These are phyloP conservation scores for Calephelis perditalis DNA, from an alignment of 2,888 invertebrate genomes.

Conservation along the genomic window DNA sequence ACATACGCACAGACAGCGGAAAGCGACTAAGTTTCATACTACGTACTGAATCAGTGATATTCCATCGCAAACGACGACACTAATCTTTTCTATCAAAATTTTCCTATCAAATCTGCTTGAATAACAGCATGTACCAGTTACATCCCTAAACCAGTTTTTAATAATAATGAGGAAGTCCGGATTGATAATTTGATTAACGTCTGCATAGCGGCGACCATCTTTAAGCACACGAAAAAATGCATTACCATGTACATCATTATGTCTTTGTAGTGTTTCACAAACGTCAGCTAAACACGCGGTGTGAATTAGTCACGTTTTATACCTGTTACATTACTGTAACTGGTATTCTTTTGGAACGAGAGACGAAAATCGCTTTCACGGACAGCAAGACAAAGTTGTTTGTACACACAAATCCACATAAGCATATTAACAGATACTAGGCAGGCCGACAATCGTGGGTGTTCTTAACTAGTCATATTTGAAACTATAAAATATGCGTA, in stretches of 20 bases:
- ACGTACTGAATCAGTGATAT: too few species aligned
- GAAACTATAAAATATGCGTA: slow-evolving; percentile 29
- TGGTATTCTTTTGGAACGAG: slow-evolving; percentile 42
- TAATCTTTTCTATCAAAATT: too few species aligned
- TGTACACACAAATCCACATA: slow-evolving; percentile 61
- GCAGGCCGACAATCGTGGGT: slow-evolving; percentile 65
- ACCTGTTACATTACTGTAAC: slow-evolving; percentile 33
- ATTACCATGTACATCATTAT: slow-evolving; percentile 69
- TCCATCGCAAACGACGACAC: too few species aligned
- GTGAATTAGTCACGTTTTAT: slow-evolving; percentile 63
- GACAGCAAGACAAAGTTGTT: slow-evolving; percentile 43
- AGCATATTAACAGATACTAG: slow-evolving; percentile 67
- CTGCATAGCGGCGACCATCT: slow-evolving; percentile 51
- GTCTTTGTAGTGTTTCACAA: slow-evolving; percentile 69
- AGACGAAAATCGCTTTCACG: slow-evolving; percentile 45
- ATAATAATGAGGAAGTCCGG: slow-evolving; percentile 63
- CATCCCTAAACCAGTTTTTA: slow-evolving; percentile 50
- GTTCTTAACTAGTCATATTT: slow-evolving; percentile 55
- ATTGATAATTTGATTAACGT: slow-evolving; percentile 70
- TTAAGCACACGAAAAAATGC: slow-evolving; percentile 68
- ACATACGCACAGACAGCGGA: too few species aligned
- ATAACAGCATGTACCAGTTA: slow-evolving; percentile 8
- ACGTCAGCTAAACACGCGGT: slow-evolving; percentile 70
- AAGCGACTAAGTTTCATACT: too few species aligned
- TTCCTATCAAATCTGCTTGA: background rate